Conservation (phyloP, 2,113 vertebrate genomes). For the Perca schrenkii region DNA sequence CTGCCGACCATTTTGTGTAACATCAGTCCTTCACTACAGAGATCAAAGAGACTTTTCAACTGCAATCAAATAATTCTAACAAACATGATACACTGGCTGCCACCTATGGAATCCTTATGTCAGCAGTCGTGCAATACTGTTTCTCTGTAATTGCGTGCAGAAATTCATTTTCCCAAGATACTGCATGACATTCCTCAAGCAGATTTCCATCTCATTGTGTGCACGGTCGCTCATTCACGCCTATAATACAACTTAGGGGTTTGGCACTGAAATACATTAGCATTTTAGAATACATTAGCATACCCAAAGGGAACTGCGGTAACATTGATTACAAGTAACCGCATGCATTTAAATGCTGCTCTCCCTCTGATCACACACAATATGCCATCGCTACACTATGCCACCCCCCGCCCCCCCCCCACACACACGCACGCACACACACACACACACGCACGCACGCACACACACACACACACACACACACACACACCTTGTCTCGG, state of each 20-base stretch:
- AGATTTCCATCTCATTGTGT: constrained; percentile 63
- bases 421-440: constrained; percentile 11
- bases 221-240: constrained; percentile 55
- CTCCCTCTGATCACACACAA: constrained; percentile 67
- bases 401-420: background rate
- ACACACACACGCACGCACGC: constrained; percentile 2
- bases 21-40: constrained; percentile 36
- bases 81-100: constrained; percentile 40
- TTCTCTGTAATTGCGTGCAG: constrained; percentile 9
- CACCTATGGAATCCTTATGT: constrained; percentile 35
- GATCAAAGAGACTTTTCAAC: constrained; percentile 55
- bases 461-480: constrained; percentile 30
- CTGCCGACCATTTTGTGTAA: constrained; percentile 44
- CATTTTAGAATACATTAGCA: constrained; percentile 78
- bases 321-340: constrained; percentile 78
- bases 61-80: constrained; percentile 40
- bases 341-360: constrained; percentile 67
- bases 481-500: background rate
- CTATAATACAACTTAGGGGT: constrained; percentile 67
- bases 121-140: background rate
- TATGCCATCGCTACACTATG: constrained; percentile 44
- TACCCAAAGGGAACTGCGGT: constrained; percentile 65
- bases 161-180: constrained; percentile 47
- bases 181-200: constrained; percentile 54
- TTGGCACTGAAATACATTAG: constrained; percentile 70